Evolutionary conservation across 2,113 vertebrate species (phyloP), one percentile per base, ranked within the genome.

Genomic region (Calyptomena viridis): DNA sequence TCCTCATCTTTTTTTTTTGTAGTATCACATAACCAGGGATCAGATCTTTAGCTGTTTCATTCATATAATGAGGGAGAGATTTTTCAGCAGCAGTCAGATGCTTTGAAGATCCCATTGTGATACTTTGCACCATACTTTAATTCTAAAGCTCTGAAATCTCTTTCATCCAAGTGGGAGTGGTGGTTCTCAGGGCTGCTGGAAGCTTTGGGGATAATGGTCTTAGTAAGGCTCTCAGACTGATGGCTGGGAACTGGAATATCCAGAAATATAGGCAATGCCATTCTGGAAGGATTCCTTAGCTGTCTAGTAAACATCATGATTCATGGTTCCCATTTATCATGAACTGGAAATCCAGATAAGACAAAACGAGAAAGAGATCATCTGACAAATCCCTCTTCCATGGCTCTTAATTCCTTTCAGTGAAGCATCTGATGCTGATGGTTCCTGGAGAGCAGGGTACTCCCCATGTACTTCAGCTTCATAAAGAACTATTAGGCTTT

Each of bases 41-140:
- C 27, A 58, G 25, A 19, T 59, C 76, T 73, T 91, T 49, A 53
- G 25, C 3, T 69, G 69, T 44, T 84, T 24, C 23, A 2, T 10
- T 37, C 3, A 0, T 2, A 4, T 8, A 19, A 40, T 0, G 6
- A 52, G 35, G 50, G 9, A 13, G 23, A 50, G 53, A 33, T 31
- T 49, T 52, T 33, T 20, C 59, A 92, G 83, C 78, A 76, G 39
- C 35, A 28, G 17, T 20, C 9, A 13, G 42, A 4, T 14, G 50
- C 47, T 49, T 3, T 68, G 85, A 58, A 85, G 78, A 31, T 46
- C 66, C 12, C 9, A 1, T 44, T 49, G 28, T 30, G 40, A 5
- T 50, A n/a, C 14, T 25, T 30, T 71, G 35, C 33, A 23, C 25
- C n/a, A 3, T 5, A 60, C 8, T 14, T 47, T 3, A 14, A 31